A percentile compares a stretch with the other conserved stretches of the same genome.
phyloP scores from a whole-genome alignment of 2,113 vertebrate genomes.

The Orthochromis malagaraziensis region DNA sequence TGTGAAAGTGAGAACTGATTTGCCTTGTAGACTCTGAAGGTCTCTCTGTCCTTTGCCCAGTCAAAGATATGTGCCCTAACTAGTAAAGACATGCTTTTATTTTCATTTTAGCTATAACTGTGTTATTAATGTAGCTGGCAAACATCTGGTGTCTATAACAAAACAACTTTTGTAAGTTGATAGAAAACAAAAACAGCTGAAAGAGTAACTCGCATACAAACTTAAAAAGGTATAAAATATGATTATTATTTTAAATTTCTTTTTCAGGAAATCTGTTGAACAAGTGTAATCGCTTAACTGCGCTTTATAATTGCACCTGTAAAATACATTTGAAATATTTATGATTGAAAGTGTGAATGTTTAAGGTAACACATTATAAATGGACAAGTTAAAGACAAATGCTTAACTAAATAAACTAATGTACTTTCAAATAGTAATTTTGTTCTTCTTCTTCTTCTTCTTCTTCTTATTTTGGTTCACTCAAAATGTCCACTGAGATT shows the following conservation, averaged over 20 bases:
- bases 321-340: background rate
- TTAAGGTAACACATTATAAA: background rate
- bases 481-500: background rate
- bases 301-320: background rate
- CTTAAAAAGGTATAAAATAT: background rate
- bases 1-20: background rate
- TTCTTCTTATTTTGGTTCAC: background rate
- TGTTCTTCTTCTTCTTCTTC: accelerated
- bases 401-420: background rate
- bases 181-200: background rate
- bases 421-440: background rate
- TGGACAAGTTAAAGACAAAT: background rate
- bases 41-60: background rate
- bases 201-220: background rate
- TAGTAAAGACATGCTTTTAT: background rate
- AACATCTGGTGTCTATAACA: background rate
- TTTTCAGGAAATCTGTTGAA: background rate
- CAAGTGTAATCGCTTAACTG: background rate
- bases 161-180: background rate
- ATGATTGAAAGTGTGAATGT: background rate
- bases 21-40: background rate
- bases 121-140: background rate
- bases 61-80: background rate
- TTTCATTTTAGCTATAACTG: background rate
- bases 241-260: background rate